phyloP scores from a whole-genome alignment of 2,113 vertebrate species.

The Eudorcas thomsonii region DNA sequence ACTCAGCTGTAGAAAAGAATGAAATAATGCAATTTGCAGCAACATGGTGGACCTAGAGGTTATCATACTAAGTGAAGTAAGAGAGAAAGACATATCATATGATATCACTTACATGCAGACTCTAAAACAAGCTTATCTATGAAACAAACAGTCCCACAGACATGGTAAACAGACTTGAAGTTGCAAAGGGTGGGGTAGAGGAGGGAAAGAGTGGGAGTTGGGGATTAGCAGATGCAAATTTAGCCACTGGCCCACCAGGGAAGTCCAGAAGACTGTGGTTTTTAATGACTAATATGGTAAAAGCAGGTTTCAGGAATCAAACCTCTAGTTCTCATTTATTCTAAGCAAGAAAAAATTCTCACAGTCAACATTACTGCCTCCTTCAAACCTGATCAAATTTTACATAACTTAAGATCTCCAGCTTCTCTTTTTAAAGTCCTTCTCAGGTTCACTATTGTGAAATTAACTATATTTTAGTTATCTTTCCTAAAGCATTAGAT shows the following conservation, averaged over 20 bases:
- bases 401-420: background rate
- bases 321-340: background rate
- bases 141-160: background rate
- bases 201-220: background rate
- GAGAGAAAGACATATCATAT: background rate
- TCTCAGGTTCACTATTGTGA: background rate
- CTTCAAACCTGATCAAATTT: background rate
- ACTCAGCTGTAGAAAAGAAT: background rate
- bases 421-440: background rate
- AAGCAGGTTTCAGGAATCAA: background rate
- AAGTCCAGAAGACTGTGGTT: background rate
- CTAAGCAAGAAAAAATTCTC: background rate
- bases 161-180: background rate
- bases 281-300: background rate
- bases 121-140: background rate
- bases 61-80: background rate
- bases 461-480: background rate
- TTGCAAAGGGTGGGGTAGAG: background rate
- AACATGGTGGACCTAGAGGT: background rate
- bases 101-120: background rate
- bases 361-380: background rate
- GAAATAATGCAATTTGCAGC: background rate
- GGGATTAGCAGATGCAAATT: background rate
- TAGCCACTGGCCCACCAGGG: background rate
- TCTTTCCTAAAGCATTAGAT: background rate